Conservation (phyloP, 1,140 invertebrate species). For the Drosophila micromelanica region DNA sequence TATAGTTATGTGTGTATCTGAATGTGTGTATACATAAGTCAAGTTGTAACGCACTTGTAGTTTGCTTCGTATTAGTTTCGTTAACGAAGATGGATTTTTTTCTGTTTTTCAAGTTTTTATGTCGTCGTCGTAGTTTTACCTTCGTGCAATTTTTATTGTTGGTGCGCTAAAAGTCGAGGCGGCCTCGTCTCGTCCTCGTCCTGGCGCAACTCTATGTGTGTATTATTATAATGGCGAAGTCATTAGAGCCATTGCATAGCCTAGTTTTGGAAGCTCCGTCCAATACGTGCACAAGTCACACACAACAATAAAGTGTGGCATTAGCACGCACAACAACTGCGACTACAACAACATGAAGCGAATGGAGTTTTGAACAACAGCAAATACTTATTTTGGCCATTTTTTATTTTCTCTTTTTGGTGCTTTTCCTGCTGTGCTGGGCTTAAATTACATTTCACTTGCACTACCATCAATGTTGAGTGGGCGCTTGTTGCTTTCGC, state of each 20-base stretch:
- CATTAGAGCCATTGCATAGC: constrained; percentile 79
- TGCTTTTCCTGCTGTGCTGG: constrained; percentile 20
- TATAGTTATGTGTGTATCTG: neutral
- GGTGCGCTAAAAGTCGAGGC: constrained; percentile 29
- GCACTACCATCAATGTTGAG: constrained; percentile 27
- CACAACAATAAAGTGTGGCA: constrained; percentile 71
- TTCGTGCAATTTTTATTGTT: constrained; percentile 69
- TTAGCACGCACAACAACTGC: constrained; percentile 71
- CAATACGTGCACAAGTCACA: constrained; percentile 21
- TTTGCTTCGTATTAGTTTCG: constrained; percentile 59
- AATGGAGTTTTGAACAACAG: constrained; percentile 19
- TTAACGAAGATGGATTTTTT: constrained; percentile 78
- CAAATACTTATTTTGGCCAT: constrained; percentile 71
- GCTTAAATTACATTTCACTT: constrained; percentile 63
- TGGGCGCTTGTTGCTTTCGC: constrained; percentile 60
- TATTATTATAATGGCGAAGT: constrained; percentile 73
- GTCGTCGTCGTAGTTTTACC: constrained; percentile 54
- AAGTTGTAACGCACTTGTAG: constrained; percentile 63
- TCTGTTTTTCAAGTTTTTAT: constrained; percentile 34
- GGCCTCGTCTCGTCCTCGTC: constrained; percentile 64
- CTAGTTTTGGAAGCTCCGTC: constrained; percentile 60
- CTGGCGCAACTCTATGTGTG: constrained; percentile 31
- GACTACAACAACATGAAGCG: neutral
- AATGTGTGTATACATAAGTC: constrained; percentile 30
- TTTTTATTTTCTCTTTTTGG: constrained; percentile 21